Percentiles rank a stretch among this genome's conserved stretches.
phyloP scores from a whole-genome alignment of 2,797 vertebrate genomes.

The Xenops minutus region DNA sequence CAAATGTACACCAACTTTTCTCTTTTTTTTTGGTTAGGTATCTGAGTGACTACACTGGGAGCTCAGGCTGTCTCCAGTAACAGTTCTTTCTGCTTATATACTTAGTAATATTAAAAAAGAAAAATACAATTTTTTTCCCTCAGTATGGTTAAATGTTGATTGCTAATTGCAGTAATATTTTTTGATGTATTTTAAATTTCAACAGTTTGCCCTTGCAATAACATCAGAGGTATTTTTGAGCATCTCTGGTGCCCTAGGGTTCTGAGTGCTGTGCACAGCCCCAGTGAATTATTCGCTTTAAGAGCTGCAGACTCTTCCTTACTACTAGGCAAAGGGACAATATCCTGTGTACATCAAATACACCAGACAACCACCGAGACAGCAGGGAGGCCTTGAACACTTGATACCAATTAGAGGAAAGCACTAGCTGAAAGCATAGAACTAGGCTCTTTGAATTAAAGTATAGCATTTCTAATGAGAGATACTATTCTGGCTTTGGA shows the following conservation, averaged over 20 bases:
- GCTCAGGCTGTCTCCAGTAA: not conserved
- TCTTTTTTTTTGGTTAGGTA: not conserved
- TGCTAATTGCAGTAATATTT: not conserved
- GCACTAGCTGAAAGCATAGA: not conserved
- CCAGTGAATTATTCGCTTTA: not conserved
- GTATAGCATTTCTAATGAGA: not conserved
- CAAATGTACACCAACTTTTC: not conserved
- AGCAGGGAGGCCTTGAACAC: not conserved
- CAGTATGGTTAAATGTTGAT: not conserved
- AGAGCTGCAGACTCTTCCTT: not conserved
- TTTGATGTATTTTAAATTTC: not conserved
- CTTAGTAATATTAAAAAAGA: not conserved
- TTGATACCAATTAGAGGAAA: slow-evolving; percentile 21
- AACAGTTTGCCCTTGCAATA: not conserved
- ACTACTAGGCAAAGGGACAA: not conserved
- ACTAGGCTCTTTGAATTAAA: not conserved
- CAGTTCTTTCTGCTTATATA: not conserved
- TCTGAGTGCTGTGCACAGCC: not conserved
- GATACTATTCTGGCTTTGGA: not conserved
- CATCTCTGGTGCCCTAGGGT: not conserved
- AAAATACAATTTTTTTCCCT: not conserved
- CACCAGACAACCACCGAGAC: not conserved
- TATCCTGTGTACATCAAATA: not conserved
- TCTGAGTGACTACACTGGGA: not conserved
- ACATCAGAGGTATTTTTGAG: not conserved